These are phyloP conservation scores for Drosophila ananassae DNA, from an alignment of 1,140 invertebrate species.

Conservation along the genomic window DNA sequence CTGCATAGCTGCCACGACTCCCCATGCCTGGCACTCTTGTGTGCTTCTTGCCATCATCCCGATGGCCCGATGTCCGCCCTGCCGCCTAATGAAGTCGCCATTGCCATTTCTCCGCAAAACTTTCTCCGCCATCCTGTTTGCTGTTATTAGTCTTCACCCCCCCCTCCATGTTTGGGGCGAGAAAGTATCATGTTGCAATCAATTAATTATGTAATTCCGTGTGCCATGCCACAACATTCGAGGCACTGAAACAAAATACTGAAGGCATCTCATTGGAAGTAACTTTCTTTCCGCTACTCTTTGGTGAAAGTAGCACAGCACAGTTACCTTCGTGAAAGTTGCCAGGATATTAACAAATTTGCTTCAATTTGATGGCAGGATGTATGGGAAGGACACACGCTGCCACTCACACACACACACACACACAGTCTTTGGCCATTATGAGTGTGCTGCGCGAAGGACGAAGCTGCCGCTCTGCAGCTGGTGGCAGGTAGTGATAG, in stretches of 20 bases:
- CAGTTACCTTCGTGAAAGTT: background rate
- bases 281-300: background rate
- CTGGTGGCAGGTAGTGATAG: constrained; percentile 33
- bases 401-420: no score
- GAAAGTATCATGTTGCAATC: constrained; percentile 59
- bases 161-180: background rate
- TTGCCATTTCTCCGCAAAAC: constrained; percentile 33
- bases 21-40: background rate
- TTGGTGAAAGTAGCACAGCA: background rate
- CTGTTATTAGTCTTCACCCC: constrained; percentile 12
- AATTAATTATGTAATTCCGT: constrained; percentile 72
- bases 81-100: constrained; percentile 57
- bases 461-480: constrained; percentile 24
- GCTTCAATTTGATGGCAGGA: constrained; percentile 26
- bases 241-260: constrained; percentile 8
- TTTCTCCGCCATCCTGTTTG: constrained; percentile 34
- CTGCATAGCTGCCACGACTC: constrained; percentile 24
- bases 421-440: constrained; percentile 48
- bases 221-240: constrained; percentile 7
- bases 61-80: no score
- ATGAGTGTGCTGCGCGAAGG: constrained; percentile 27
- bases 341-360: constrained; percentile 47
- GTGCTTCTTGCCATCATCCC: constrained; percentile 3
- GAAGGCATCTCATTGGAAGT: background rate
- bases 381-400: background rate